Conservation (phyloP, 2,113 vertebrate species). For the Sylvia atricapilla region DNA sequence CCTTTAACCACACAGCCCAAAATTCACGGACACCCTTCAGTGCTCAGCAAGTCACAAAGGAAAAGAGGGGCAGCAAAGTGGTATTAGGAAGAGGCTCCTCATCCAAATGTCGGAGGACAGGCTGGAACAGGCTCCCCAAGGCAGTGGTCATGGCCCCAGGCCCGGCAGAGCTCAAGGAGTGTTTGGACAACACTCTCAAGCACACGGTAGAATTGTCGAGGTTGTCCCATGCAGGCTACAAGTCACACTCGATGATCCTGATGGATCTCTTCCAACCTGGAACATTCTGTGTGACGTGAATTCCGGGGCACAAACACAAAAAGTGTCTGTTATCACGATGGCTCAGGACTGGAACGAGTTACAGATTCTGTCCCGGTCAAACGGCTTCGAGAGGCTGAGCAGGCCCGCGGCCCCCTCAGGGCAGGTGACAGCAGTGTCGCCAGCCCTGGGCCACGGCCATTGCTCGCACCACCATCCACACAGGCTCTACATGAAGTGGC, state of each 20-base stretch:
- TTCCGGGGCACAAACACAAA: rapidly evolving
- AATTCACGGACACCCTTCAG: rapidly evolving
- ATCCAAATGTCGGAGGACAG: not conserved
- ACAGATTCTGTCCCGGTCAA: rapidly evolving
- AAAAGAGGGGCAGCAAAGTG: not conserved
- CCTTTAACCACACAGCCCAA: rapidly evolving
- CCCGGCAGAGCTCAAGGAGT: not conserved
- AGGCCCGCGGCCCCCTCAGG: rapidly evolving
- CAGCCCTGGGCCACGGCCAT: rapidly evolving
- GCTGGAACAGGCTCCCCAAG: not conserved
- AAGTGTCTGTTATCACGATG: rapidly evolving
- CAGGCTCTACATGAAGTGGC: rapidly evolving
- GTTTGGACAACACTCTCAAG: not conserved
- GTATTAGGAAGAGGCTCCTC: not conserved
- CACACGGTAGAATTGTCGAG: rapidly evolving
- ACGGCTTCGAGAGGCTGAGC: not conserved
- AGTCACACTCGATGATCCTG: not conserved
- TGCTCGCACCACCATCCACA: rapidly evolving
- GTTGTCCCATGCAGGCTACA: rapidly evolving
- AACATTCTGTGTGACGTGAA: rapidly evolving
- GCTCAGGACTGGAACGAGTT: rapidly evolving
- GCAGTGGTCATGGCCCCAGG: not conserved
- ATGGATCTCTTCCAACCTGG: rapidly evolving
- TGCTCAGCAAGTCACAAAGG: rapidly evolving
- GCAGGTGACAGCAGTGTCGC: not conserved